These are phyloP conservation scores for Lordiphosa collinella DNA, from an alignment of 1,140 invertebrate species.

Conservation along the genomic window DNA sequence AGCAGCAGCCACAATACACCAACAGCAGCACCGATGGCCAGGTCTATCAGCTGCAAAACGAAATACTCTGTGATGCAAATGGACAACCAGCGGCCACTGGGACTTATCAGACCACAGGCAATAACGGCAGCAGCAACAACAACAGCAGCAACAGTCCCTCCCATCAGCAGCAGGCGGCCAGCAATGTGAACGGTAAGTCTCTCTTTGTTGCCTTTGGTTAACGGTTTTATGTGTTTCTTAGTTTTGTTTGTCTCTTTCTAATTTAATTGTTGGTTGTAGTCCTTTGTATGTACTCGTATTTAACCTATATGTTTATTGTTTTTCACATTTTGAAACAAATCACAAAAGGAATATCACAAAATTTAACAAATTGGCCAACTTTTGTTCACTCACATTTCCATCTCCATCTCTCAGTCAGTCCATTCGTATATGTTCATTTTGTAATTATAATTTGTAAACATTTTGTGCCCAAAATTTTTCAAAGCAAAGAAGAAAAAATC, in stretches of 20 bases:
- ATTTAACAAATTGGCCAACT: too few relatives aligned
- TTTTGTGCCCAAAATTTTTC: background rate
- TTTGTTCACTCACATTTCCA: too few relatives aligned
- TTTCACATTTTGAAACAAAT: too few relatives aligned
- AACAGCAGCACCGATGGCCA: constrained; percentile 61
- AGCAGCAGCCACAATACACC: constrained; percentile 43
- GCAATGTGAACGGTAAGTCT: constrained; percentile 50
- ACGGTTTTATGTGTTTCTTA: constrained; percentile 13
- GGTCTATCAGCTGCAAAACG: constrained; percentile 73
- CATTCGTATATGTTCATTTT: constrained; percentile 6
- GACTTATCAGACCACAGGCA: constrained; percentile 60
- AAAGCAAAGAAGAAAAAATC: background rate
- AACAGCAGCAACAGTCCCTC: constrained; percentile 51
- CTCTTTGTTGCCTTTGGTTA: background rate
- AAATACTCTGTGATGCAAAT: constrained; percentile 75
- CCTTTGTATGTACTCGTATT: constrained; percentile 38
- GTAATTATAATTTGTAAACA: constrained; percentile 2
- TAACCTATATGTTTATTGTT: too few relatives aligned
- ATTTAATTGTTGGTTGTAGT: constrained; percentile 54
- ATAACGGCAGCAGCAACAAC: constrained; percentile 47
- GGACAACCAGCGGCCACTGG: constrained; percentile 47
- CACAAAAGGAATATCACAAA: too few relatives aligned
- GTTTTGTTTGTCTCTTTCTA: constrained; percentile 1
- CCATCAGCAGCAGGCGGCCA: constrained; percentile 56
- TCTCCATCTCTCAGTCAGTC: too few relatives aligned